Evolutionary conservation across 2,113 vertebrate species (phyloP).

Genomic region (Aegotheles bennettii): DNA sequence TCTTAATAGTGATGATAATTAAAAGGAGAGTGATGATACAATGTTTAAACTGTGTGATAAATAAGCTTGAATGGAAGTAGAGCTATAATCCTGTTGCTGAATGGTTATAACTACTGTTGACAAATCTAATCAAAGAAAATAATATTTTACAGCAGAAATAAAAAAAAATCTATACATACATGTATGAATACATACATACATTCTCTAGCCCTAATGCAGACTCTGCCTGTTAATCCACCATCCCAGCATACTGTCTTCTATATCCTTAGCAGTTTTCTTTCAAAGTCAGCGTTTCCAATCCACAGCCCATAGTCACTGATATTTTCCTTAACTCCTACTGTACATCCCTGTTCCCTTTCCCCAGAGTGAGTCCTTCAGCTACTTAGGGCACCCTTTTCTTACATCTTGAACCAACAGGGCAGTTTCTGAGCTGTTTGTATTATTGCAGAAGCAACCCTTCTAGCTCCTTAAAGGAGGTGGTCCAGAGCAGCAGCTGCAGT

Average conservation of each 20-base stretch:
- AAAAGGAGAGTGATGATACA: background rate
- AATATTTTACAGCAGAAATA: background rate
- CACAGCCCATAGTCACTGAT: background rate
- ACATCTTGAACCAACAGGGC: background rate
- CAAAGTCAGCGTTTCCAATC: background rate
- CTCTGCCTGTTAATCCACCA: background rate
- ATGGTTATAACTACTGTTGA: background rate
- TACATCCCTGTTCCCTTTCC: background rate
- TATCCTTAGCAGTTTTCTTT: background rate
- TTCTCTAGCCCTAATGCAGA: background rate
- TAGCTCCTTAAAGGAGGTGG: background rate
- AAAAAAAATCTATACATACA: background rate
- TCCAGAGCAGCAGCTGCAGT: background rate
- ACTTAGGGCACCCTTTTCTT: background rate
- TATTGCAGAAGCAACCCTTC: background rate
- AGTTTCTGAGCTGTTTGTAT: background rate
- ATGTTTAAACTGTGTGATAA: background rate
- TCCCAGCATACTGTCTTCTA: background rate
- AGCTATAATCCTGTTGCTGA: background rate
- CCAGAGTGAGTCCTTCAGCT: background rate
- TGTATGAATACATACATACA: background rate
- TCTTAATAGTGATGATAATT: background rate
- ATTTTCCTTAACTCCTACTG: background rate
- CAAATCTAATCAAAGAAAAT: background rate
- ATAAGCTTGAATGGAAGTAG: background rate